These are phyloP conservation scores for Monochamus alternatus DNA, from an alignment of 2,888 invertebrate genomes.

Conservation along the genomic window DNA sequence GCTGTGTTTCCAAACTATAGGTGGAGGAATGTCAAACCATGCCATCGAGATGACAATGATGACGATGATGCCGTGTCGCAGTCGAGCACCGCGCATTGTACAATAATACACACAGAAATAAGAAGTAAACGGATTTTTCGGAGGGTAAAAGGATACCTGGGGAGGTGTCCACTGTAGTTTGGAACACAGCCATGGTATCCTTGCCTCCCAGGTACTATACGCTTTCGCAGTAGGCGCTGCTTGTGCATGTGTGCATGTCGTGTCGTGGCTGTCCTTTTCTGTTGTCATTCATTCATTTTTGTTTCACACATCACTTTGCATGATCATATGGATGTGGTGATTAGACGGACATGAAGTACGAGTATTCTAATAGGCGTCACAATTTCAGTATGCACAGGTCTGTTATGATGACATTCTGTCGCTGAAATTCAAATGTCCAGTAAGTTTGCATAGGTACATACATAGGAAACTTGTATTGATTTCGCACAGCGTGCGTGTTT, in stretches of 20 bases:
- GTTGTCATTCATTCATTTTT: conserved; percentile 38
- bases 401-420: not conserved
- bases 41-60: conserved; percentile 55
- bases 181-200: conserved; percentile 79
- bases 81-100: conserved; percentile 59
- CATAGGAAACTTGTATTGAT: too few relatives aligned
- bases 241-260: conserved; percentile 43
- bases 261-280: conserved; percentile 42
- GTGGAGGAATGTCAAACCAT: conserved; percentile 66
- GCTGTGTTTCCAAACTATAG: conserved; percentile 72
- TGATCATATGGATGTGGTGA: conserved; percentile 21
- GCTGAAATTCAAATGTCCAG: too few relatives aligned
- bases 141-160: conserved; percentile 68
- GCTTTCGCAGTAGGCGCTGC: conserved; percentile 62
- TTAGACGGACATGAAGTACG: not conserved
- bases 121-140: conserved; percentile 62
- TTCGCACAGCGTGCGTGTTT: too few relatives aligned
- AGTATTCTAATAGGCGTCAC: conserved; percentile 3
- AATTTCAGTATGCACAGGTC: conserved; percentile 2
- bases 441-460: too few relatives aligned
- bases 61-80: conserved; percentile 56
- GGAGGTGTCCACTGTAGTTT: conserved; percentile 73
- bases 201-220: conserved; percentile 75
- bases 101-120: conserved; percentile 54
- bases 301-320: conserved; percentile 41